phyloP scores from a whole-genome alignment of 37 sponge, comb jelly and placozoan genomes.

The Halisarca cf. caerulea region DNA sequence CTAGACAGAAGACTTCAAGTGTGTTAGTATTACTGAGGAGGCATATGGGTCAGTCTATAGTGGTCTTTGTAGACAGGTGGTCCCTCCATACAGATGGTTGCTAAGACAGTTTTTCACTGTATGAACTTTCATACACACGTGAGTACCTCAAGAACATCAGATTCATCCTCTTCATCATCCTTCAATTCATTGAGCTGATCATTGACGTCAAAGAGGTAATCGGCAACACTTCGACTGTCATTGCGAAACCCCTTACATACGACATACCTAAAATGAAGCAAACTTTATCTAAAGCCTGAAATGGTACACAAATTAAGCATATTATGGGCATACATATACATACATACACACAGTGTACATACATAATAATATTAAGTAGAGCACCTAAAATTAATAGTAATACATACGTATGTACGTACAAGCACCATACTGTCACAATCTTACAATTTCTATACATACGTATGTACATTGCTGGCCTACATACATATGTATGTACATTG shows the following conservation, averaged over 20 bases:
- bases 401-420: no score
- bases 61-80: no score
- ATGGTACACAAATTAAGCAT: neutral
- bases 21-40: no score
- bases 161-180: conserved; percentile 19
- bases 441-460: no score
- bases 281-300: neutral
- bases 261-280: conserved; percentile 92
- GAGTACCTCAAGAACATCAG: conserved; percentile 36
- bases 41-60: no score
- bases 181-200: conserved; percentile 39
- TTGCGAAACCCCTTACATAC: conserved; percentile 58
- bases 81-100: no score
- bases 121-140: no score
- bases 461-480: no score
- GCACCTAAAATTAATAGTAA: no score
- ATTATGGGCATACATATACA: neutral
- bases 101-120: no score
- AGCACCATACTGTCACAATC: neutral
- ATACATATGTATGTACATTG: no score
- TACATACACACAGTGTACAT: neutral
- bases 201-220: conserved; percentile 70
- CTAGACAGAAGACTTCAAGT: no score
- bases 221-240: conserved; percentile 32
- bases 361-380: neutral